phyloP scores from a whole-genome alignment of 2,888 invertebrate species.

The Scelioninae gen. 1 region DNA sequence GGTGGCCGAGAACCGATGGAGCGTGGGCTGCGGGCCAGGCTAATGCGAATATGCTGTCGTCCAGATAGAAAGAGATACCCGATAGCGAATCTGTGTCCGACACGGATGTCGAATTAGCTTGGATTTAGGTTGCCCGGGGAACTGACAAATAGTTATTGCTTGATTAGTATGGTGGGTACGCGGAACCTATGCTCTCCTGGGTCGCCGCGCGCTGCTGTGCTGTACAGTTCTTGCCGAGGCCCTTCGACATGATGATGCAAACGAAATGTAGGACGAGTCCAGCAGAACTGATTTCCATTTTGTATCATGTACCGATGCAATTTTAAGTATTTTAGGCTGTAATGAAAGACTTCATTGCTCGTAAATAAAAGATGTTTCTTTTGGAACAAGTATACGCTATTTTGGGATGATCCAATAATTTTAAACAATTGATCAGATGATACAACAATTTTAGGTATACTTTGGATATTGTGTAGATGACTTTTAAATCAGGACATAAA shows the following conservation, averaged over 20 bases:
- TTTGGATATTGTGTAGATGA: not conserved
- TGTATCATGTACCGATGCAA: conserved; percentile 34
- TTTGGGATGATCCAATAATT: no score
- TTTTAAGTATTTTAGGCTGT: conserved; percentile 17
- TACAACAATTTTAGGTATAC: not conserved
- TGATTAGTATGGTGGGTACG: conserved; percentile 81
- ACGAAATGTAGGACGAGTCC: conserved; percentile 64
- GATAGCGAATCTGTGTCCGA: conserved; percentile 85
- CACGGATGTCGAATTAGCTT: conserved; percentile 85
- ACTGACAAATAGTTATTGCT: conserved; percentile 85
- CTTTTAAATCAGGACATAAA: no score
- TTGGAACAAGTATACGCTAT: no score
- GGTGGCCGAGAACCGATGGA: conserved; percentile 83
- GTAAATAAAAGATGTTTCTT: no score
- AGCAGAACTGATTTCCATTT: conserved; percentile 67
- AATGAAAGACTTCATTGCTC: no score
- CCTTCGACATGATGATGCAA: conserved; percentile 70
- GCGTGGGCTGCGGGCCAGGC: conserved; percentile 84
- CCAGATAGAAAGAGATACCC: conserved; percentile 84
- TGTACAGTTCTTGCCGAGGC: conserved; percentile 68
- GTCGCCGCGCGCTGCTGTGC: conserved; percentile 56
- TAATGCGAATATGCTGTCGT: conserved; percentile 85
- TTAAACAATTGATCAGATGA: no score
- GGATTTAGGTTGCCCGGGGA: conserved; percentile 84
- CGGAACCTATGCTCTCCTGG: conserved; percentile 68